phyloP scores from a whole-genome alignment of 2,888 invertebrate species.

The Petrophora chlorosata region DNA sequence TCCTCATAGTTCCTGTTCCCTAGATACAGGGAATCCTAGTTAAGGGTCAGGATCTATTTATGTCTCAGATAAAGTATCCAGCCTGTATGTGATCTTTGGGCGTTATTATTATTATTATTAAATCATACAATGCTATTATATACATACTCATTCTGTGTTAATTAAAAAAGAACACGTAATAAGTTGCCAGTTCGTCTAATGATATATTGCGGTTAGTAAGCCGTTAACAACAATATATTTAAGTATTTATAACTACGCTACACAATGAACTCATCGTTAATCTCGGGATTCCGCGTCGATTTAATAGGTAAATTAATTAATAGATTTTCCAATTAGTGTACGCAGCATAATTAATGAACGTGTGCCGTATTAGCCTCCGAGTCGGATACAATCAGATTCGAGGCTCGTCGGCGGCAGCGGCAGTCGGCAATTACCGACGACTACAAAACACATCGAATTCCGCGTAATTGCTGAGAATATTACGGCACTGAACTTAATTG shows the following conservation, averaged over 20 bases:
- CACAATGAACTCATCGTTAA: constrained; percentile 36
- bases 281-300: constrained; percentile 50
- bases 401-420: constrained; percentile 62
- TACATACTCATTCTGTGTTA: too few relatives aligned
- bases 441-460: constrained; percentile 81
- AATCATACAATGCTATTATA: too few relatives aligned
- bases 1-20: too few relatives aligned
- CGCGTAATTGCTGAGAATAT: constrained; percentile 83
- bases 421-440: constrained; percentile 76
- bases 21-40: too few relatives aligned
- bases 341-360: constrained; percentile 74
- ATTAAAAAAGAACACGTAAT: too few relatives aligned
- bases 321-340: constrained; percentile 79
- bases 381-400: constrained; percentile 75
- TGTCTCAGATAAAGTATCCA: too few relatives aligned
- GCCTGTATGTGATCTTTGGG: too few relatives aligned
- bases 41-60: too few relatives aligned
- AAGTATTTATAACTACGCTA: constrained; percentile 19
- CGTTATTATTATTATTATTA: too few relatives aligned
- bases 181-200: too few relatives aligned
- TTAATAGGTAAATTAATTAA: constrained; percentile 71
- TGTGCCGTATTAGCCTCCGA: constrained; percentile 70
- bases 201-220: background rate
- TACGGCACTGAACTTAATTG: constrained; percentile 83
- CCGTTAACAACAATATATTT: constrained; percentile 9